Percentiles rank a stretch among this genome's conserved stretches.
Conservation (phyloP, 2,113 vertebrate species). For the Sander vitreus region DNA sequence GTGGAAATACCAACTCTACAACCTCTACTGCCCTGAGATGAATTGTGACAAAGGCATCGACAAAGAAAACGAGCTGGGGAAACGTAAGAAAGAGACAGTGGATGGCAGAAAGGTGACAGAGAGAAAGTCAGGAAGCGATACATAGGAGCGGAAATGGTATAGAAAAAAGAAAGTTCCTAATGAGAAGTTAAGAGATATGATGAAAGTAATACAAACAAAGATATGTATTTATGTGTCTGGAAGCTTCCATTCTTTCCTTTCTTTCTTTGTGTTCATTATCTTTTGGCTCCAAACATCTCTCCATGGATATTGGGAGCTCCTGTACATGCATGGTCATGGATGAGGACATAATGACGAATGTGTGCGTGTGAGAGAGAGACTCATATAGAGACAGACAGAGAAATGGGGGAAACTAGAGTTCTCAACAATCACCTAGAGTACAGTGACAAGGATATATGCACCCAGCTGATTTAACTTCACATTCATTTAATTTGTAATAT, state of each 20-base stretch:
- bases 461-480: conserved; percentile 11
- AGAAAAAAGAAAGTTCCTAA: not conserved
- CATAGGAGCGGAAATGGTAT: not conserved
- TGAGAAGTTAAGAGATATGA: not conserved
- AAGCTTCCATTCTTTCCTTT: conserved; percentile 6
- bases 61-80: conserved; percentile 3
- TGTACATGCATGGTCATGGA: conserved; percentile 13
- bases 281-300: not conserved
- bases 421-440: not conserved
- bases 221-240: not conserved
- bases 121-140: not conserved
- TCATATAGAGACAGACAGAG: not conserved
- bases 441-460: conserved; percentile 18
- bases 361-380: not conserved
- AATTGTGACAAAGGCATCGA: conserved; percentile 29
- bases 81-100: not conserved
- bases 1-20: conserved; percentile 52
- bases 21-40: conserved; percentile 37
- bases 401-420: not conserved
- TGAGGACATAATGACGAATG: conserved; percentile 24
- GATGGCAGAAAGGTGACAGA: not conserved
- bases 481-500: conserved; percentile 30
- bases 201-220: not conserved
- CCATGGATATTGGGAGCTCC: not conserved
- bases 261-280: conserved; percentile 13